phyloP scores from a whole-genome alignment of 2,888 invertebrate genomes.

The Lepidonotus clava region DNA sequence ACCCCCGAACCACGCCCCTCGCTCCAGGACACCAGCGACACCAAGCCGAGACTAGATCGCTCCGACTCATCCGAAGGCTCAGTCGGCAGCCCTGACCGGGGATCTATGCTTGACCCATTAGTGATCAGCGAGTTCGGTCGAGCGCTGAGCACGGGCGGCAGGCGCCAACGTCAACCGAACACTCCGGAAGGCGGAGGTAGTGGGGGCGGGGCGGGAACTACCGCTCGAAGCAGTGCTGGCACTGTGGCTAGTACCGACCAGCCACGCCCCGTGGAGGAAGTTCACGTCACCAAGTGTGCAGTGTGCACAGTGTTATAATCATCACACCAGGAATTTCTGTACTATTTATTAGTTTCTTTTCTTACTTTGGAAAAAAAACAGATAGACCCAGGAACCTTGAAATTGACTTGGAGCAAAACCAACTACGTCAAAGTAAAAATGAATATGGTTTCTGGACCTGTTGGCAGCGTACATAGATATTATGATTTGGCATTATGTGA shows the following conservation, averaged over 20 bases:
- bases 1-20: constrained; percentile 63
- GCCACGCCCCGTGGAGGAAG: constrained; percentile 66
- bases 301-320: constrained; percentile 69
- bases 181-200: not conserved
- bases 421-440: too few species aligned
- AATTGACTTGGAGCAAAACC: too few species aligned
- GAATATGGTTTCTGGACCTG: too few species aligned
- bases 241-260: too few species aligned
- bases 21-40: not conserved
- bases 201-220: not conserved
- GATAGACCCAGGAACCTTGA: too few species aligned
- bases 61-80: constrained; percentile 18
- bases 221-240: not conserved
- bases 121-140: not conserved
- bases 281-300: constrained; percentile 73
- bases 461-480: too few species aligned
- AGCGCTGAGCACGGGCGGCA: not conserved
- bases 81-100: not conserved
- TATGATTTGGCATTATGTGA: too few species aligned
- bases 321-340: too few species aligned
- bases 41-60: not conserved
- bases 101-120: not conserved
- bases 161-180: not conserved
- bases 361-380: too few species aligned
- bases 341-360: too few species aligned